Evolutionary conservation across 2,797 vertebrate genomes (phyloP).

Genomic region (Oreochromis mossambicus): DNA sequence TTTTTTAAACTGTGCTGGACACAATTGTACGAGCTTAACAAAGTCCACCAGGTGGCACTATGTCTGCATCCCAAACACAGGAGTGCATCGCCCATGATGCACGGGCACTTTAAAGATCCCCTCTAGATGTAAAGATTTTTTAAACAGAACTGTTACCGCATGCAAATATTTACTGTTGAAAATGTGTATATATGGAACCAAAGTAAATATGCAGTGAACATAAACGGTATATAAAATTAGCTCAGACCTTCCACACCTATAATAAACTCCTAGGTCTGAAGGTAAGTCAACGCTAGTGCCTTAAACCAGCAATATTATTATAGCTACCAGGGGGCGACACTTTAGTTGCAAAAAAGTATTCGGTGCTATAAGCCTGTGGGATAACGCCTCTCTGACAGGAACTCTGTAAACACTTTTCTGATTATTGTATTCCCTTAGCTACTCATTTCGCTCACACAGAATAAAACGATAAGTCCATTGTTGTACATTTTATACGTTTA

Average conservation of each 20-base stretch:
- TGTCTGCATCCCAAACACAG: not conserved
- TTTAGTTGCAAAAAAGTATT: not conserved
- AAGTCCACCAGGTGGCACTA: conserved; percentile 43
- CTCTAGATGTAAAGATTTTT: not conserved
- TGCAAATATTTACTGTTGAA: not conserved
- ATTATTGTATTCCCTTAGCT: not conserved
- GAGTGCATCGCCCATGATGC: not conserved
- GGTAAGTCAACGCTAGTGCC: not conserved
- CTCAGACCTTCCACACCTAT: not conserved
- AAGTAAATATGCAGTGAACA: not conserved
- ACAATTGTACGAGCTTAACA: not conserved
- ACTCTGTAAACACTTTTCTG: not conserved
- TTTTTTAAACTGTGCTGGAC: not conserved
- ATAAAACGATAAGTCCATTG: not conserved
- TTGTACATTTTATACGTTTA: not conserved
- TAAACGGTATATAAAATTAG: not conserved
- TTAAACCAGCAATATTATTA: not conserved
- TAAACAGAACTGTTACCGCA: rapidly evolving
- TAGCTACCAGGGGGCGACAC: not conserved
- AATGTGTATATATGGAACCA: not conserved
- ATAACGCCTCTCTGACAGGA: not conserved
- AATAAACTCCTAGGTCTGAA: not conserved
- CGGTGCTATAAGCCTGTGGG: not conserved
- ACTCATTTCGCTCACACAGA: not conserved
- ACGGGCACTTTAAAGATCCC: not conserved